Evolutionary conservation across 2,888 invertebrate genomes (phyloP).

Genomic region (Limnephilus lunatus): DNA sequence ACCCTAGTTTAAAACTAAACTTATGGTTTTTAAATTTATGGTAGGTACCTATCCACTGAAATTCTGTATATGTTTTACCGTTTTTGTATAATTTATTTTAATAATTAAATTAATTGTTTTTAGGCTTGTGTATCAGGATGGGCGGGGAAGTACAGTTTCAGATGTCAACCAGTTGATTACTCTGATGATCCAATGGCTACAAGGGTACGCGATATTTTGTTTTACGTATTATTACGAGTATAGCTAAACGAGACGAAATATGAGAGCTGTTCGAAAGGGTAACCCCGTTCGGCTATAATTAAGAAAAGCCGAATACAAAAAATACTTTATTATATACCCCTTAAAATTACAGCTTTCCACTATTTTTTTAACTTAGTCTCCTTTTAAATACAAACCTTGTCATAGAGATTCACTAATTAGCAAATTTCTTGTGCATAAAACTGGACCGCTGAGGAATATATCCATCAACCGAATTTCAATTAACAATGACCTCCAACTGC

Average conservation of each 20-base stretch:
- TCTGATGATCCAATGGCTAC: conserved; percentile 84
- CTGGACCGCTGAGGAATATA: no score
- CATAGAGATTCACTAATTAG: no score
- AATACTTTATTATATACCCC: no score
- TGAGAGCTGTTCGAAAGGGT: no score
- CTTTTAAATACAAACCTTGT: no score
- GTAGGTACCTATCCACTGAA: not conserved
- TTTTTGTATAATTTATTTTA: not conserved
- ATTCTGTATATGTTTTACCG: not conserved
- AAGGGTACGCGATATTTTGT: conserved; percentile 76
- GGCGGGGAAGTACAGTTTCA: conserved; percentile 88
- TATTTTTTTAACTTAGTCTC: no score
- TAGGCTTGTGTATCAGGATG: conserved; percentile 83
- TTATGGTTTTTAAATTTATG: not conserved
- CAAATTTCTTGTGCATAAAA: no score
- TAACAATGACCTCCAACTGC: not conserved
- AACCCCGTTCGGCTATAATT: no score
- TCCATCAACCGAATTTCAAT: no score
- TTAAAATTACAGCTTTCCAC: no score
- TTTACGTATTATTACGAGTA: not conserved
- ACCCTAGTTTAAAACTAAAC: not conserved
- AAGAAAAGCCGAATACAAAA: no score
- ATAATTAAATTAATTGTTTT: conserved; percentile 63
- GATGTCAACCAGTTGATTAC: conserved; percentile 93
- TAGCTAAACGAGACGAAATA: no score